Evolutionary conservation across 1,140 invertebrate genomes (phyloP).

Genomic region (Zaprionus kolodkinae): DNA sequence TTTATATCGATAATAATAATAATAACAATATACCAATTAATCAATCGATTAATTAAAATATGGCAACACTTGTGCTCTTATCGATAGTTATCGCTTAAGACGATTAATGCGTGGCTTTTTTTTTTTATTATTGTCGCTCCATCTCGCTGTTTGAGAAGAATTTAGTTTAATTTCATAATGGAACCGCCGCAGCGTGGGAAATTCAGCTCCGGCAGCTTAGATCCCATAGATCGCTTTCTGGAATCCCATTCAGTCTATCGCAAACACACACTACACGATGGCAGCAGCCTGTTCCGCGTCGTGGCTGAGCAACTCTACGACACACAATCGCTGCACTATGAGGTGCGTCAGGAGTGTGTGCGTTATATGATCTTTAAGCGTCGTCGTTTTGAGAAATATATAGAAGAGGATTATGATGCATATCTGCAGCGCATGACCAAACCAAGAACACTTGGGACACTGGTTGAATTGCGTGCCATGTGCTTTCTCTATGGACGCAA

Average conservation of each 20-base stretch:
- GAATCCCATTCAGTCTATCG: constrained; percentile 90
- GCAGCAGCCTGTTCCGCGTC: constrained; percentile 91
- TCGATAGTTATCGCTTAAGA: background rate
- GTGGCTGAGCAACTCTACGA: constrained; percentile 93
- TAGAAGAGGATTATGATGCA: constrained; percentile 85
- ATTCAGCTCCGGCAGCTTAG: constrained; percentile 5
- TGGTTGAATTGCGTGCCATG: constrained; percentile 89
- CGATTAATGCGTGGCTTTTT: background rate
- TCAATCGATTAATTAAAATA: too few relatives aligned
- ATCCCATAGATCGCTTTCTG: constrained; percentile 89
- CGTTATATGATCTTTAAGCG: constrained; percentile 88
- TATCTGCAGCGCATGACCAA: constrained; percentile 89
- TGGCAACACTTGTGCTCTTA: too few relatives aligned
- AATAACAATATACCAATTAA: too few relatives aligned
- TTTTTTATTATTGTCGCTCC: background rate
- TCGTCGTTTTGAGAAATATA: constrained; percentile 81
- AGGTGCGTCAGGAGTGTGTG: constrained; percentile 89
- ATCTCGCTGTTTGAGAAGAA: too few relatives aligned
- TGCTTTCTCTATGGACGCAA: constrained; percentile 89
- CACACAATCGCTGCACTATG: constrained; percentile 89
- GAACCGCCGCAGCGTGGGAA: background rate
- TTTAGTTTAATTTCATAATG: background rate
- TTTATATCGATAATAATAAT: too few relatives aligned
- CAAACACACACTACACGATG: constrained; percentile 91
- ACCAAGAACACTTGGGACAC: constrained; percentile 87